Base-by-base conservation (phyloP, 1,140 invertebrate species). In the Bactericera cockerelli region DNA sequence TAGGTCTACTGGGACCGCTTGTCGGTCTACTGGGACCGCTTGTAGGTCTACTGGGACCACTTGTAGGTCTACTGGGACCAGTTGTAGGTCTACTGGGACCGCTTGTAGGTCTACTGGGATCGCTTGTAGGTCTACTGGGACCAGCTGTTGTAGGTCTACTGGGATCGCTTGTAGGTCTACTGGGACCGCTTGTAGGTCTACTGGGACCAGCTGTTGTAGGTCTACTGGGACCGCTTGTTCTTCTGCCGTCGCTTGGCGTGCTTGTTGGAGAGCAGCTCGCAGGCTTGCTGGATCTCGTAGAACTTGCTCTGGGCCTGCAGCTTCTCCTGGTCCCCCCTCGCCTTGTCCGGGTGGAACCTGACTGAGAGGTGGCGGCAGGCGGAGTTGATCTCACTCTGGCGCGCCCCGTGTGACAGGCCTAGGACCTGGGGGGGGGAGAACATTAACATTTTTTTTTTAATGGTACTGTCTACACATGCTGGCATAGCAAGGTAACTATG, bases 301-400 rank as follows among this genome's bases (percentile, higher is more conserved):
- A 96, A 97, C 58, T 78, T 83, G 65, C 91, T 83, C 68, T 94
- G 86, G 1, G 89, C 90, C 4, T 72, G 74, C 11, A 72, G 70
- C 60, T 81, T 76, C 0, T 73, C 70, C 1, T 72, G 70, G 1
- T 78, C 76, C 64, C 88, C 84, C 69, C 87, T 87, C 2, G 86
- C 81, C 71, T 91, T 93, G 66, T 98, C 93, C 0, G 93, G 93
- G 75, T 98, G 93, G 72, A 84, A 83, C 70, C 92, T 82, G n/a
- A 84, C 80, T 0, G 89, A 91, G 0, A 97, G 71, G 28, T 78
- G 76, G 53, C 89, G 72, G 81, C 90, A 97, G 57, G 75, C 80
- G 0, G 81, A 67, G 1, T 86, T 91, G 2, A 98, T 90, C 67
- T 94, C 87, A 54, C 85, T 79, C 69, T 94, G 88, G 24, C 82